Base-by-base conservation (phyloP, 2,113 vertebrate genomes). In the Pygathrix nemaeus region DNA sequence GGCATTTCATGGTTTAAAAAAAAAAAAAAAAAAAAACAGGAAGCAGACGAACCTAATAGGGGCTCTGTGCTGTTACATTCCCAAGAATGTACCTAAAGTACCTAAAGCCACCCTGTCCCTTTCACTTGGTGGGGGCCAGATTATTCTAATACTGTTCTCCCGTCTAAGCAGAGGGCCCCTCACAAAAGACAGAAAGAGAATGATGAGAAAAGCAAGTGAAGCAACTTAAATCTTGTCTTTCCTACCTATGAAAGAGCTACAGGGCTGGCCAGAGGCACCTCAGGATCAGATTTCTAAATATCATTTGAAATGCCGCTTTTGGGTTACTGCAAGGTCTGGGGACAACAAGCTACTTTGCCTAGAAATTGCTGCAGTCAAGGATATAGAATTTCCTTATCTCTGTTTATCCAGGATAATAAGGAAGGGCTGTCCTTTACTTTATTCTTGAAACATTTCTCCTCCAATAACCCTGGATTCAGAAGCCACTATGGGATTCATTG, bases 211-310 rank as follows among this genome's bases (percentile, higher is more conserved):
- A 50, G 48, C 16, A 21, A 61, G 66, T 11, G 43, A 79, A 59
- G 40, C 25, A 11, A 84, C 38, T 6, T 16, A 17, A 90, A 27
- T 66, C 75, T 61, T 27, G 18, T 88, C 64, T 93, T 92, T 61
- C 76, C 40, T 57, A 11, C 76, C 59, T 64, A 45, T 4, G 6
- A 57, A 57, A 79, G 52, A 80, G 84, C 40, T 20, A 50, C 57
- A 32, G 76, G 40, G n/a, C 78, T 66, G 57, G 73, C 40, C n/a
- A 14, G 79, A n/a, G 55, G 89, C n/a, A 8, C 73, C 14, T 61
- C 20, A 1, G 89, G 50, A 64, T 97, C 89, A 20, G 55, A 83
- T 97, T 92, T 92, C 98, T 82, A 81, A 96, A n/a, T 30, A 89
- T 45, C 83, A 66, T 18, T 35, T 89, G 93, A 94, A 92, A 92